These are phyloP conservation scores for Tinamus guttatus DNA, from an alignment of 2,113 vertebrate genomes.

Conservation along the genomic window DNA sequence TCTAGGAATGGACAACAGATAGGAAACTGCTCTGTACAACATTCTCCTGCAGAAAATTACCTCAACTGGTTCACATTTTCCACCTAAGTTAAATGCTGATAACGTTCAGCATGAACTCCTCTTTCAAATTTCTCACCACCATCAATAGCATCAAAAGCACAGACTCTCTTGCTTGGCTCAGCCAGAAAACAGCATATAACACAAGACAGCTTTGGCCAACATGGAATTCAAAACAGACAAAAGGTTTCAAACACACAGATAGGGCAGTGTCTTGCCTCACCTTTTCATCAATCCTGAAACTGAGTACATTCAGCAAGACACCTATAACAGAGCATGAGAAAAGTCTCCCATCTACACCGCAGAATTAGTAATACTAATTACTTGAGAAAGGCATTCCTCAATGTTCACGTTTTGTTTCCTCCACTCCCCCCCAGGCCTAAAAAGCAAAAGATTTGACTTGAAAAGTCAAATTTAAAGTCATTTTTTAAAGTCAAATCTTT, in stretches of 20 bases:
- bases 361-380: neutral
- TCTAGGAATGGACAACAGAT: neutral
- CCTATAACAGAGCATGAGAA: neutral
- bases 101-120: neutral
- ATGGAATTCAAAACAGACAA: neutral
- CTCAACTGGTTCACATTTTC: conserved; percentile 20
- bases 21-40: neutral
- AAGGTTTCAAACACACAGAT: neutral
- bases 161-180: neutral
- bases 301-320: neutral
- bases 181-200: neutral
- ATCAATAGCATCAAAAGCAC: neutral
- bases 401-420: fast-evolving
- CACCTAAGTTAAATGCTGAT: neutral
- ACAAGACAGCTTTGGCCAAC: neutral
- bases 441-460: too few species aligned
- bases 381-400: neutral
- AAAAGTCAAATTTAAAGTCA: too few species aligned
- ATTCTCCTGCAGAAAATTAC: conserved; percentile 27
- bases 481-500: too few species aligned
- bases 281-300: neutral
- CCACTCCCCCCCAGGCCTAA: neutral
- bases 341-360: neutral
- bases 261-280: neutral
- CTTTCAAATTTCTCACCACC: neutral